phyloP scores from a whole-genome alignment of 2,888 invertebrate genomes.

The Heteromyza rotundicornis region DNA sequence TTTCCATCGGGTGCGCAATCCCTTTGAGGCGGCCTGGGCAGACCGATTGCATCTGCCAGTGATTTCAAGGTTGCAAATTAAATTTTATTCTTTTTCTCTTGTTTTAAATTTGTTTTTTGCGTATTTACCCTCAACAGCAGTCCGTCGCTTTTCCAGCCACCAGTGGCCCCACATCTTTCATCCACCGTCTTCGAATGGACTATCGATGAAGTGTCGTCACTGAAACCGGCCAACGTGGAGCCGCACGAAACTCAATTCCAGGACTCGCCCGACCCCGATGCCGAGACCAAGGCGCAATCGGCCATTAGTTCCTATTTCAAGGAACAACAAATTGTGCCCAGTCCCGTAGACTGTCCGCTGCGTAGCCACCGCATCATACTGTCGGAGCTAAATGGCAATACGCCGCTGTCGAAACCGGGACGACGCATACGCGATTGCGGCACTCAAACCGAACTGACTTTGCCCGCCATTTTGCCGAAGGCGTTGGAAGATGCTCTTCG shows the following conservation, averaged over 20 bases:
- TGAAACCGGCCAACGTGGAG: conserved; percentile 70
- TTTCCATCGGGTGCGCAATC: conserved; percentile 67
- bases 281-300: conserved; percentile 69
- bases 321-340: conserved; percentile 60
- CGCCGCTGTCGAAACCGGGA: conserved; percentile 49
- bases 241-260: conserved; percentile 66
- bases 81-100: not conserved
- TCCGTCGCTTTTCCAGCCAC: conserved; percentile 59
- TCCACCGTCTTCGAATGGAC: conserved; percentile 70
- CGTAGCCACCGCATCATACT: conserved; percentile 57
- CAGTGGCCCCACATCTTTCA: conserved; percentile 54
- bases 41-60: conserved; percentile 69
- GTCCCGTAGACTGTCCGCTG: conserved; percentile 59
- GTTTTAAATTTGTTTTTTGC: not conserved
- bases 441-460: conserved; percentile 68
- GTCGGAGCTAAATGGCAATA: conserved; percentile 45
- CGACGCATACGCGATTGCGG: conserved; percentile 58
- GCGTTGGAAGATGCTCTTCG: conserved; percentile 67
- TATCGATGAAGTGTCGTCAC: conserved; percentile 71
- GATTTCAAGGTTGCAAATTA: conserved; percentile 63
- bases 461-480: conserved; percentile 67
- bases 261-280: conserved; percentile 65
- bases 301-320: conserved; percentile 65
- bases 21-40: conserved; percentile 68
- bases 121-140: conserved; percentile 33